A percentile compares a stretch with the other conserved stretches of the same genome.
phyloP scores from a whole-genome alignment of 2,797 vertebrate genomes.

The Crenuchus spilurus region DNA sequence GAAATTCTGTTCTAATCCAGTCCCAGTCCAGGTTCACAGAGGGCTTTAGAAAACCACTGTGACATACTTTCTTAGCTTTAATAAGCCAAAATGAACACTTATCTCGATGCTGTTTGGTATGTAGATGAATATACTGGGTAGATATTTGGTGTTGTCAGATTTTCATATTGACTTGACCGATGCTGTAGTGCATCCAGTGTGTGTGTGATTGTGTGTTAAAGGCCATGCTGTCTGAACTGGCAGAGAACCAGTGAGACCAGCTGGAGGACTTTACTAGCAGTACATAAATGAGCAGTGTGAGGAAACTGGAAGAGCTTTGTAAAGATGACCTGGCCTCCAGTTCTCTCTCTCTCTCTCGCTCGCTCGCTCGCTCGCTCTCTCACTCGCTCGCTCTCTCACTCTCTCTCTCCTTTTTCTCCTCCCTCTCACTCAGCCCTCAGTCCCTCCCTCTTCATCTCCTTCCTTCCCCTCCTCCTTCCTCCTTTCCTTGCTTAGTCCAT shows the following conservation, averaged over 20 bases:
- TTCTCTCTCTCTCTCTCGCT: background rate
- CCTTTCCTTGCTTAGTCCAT: conserved; percentile 28
- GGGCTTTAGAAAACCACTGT: too few relatives aligned
- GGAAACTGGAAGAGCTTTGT: background rate
- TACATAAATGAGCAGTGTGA: background rate
- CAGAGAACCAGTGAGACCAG: background rate
- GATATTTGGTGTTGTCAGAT: too few relatives aligned
- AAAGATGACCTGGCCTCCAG: background rate
- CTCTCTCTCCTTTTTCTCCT: background rate
- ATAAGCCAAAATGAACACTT: too few relatives aligned
- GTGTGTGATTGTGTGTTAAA: background rate
- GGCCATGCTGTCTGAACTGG: background rate
- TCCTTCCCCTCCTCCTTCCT: background rate
- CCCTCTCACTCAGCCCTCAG: background rate
- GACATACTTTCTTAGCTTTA: too few relatives aligned
- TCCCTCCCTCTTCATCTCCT: background rate
- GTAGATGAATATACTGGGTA: too few relatives aligned
- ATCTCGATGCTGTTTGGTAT: too few relatives aligned
- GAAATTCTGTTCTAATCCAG: too few relatives aligned
- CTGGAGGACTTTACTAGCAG: background rate
- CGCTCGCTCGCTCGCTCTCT: too few relatives aligned
- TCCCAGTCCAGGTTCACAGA: too few relatives aligned
- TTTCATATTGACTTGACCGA: too few relatives aligned
- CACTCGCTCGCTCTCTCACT: background rate
- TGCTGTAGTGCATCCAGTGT: too few relatives aligned